These are phyloP conservation scores for Theonella swinhoei DNA, from an alignment of 37 sponge, comb jelly and placozoan species.

Conservation along the genomic window DNA sequence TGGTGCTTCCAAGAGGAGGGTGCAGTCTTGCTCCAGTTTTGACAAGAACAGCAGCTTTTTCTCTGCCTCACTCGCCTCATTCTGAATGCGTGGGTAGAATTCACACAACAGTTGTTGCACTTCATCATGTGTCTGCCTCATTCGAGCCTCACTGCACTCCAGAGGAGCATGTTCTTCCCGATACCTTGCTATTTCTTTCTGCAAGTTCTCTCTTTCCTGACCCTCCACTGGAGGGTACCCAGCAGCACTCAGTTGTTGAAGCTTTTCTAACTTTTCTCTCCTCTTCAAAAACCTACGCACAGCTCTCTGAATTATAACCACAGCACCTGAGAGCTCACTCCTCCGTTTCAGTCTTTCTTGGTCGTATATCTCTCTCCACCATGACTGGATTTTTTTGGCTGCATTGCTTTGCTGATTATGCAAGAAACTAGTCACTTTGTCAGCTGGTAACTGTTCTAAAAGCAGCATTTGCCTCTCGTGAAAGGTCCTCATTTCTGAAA, in stretches of 20 bases:
- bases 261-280: constrained; percentile 21
- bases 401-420: constrained; percentile 23
- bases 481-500: constrained; percentile 2
- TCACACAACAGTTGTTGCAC: constrained; percentile 41
- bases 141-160: background rate
- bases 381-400: constrained; percentile 51
- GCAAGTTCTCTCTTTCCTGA: constrained; percentile 2
- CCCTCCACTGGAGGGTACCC: background rate
- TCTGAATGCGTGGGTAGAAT: constrained; percentile 19
- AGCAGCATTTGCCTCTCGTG: constrained; percentile 58
- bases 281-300: background rate
- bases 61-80: constrained; percentile 11
- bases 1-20: constrained; percentile 47
- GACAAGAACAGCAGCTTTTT: constrained; percentile 22
- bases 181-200: constrained; percentile 16
- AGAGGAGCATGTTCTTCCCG: constrained; percentile 7
- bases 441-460: constrained; percentile 60
- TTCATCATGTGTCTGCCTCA: constrained; percentile 27
- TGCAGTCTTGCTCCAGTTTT: constrained; percentile 31
- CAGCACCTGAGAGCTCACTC: background rate
- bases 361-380: constrained; percentile 34
- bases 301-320: constrained; percentile 48
- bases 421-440: constrained; percentile 36
- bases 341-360: background rate
- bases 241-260: background rate